Base-by-base conservation (phyloP, 1,140 invertebrate genomes). In the Papilio aristodemus region DNA sequence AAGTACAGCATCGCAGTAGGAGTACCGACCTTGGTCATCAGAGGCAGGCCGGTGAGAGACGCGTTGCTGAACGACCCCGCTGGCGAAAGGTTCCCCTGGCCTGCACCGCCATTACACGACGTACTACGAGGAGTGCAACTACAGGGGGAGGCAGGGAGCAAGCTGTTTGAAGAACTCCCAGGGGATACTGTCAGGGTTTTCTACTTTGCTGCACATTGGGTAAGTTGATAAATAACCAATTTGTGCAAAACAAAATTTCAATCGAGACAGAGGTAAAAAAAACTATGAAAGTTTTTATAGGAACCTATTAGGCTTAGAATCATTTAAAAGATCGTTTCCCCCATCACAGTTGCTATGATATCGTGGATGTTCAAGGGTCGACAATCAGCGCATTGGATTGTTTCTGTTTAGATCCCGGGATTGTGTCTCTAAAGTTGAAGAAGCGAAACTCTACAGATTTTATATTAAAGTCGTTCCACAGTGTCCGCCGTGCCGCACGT, bases 121-220 rank as follows among this genome's bases (percentile, higher is more conserved):
- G 92, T 93, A 71, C 87, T 95, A 17, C 88, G 94, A 80, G 93
- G 94, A 58, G 93, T 94, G 6, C 92, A 93, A 27, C 89, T 96
- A 17, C 87, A 95, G 38, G 92, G 93, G 0, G 93, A 93, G 66
- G 92, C 60, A 8, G 73, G 77, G 7, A 77, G 37, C 43, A 84
- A 92, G 79, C 79, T 92, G 27, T 93, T 94, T 74, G 92, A 93
- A 50, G 92, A 93, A 68, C 80, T 94, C 9, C 89, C 92, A 13
- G 91, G 77, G 72, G 92, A 94, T 71, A 94, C 94, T 71, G 93
- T 95, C 63, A 94, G 94, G 78, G 95, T 95, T 11, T 93, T 97
- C 75, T 97, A 97, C 83, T 97, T 97, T 82, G 95, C 96, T 50
- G 96, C 96, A 32, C 94, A 96, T 84, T 97, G 96, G 96, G 96